Base-by-base conservation (phyloP, 2,888 invertebrate species). In the Matsumyia berberina region DNA sequence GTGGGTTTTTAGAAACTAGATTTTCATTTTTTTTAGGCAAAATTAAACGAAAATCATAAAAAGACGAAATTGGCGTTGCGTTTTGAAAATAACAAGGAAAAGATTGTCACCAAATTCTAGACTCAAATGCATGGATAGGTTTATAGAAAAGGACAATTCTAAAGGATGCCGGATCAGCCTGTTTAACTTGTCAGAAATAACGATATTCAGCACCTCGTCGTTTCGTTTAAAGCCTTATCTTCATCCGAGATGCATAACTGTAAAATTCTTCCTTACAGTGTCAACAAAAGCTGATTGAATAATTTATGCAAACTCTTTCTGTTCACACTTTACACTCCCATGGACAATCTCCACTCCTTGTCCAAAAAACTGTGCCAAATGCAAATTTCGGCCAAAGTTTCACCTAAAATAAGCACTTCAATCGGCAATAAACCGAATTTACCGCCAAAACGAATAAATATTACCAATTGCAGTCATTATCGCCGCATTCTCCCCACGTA, bases 391-490 rank as follows among this genome's bases (percentile, higher is more conserved):
- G 12, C 67, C 6, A 17, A 51, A 64, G 24, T 76, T 46, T 57
- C 57, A 66, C 9, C 29, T 24, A 46, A 12, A 33, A 11, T 15
- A n/a, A 55, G 7, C 35, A 55, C 15, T 42, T 24, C 11, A 51
- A 15, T 51, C 33, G 51, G 19, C 53, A 44, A 31, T 72, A 33
- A 66, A 73, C 31, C n/a, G 57, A 64, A 55, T 81, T 76, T 55
- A 57, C 57, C 55, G 35, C 17, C 42, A 33, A 62, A 53, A 58
- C 8, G 39, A 46, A 73, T 5, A 80, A 53, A 11, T 51, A 37
- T 60, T 60, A 62, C 76, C 77, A 70, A 77, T 82, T 82, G 77
- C 37, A 77, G 58, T 58, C 57, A 77, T 82, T 80, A 74, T 69
- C 81, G n/a, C 49, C 57, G 51, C 42, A 69, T 72, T 64, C 64